Conservation (phyloP, 2,113 vertebrate species). For the Sinocyclocheilus maitianheensis region DNA sequence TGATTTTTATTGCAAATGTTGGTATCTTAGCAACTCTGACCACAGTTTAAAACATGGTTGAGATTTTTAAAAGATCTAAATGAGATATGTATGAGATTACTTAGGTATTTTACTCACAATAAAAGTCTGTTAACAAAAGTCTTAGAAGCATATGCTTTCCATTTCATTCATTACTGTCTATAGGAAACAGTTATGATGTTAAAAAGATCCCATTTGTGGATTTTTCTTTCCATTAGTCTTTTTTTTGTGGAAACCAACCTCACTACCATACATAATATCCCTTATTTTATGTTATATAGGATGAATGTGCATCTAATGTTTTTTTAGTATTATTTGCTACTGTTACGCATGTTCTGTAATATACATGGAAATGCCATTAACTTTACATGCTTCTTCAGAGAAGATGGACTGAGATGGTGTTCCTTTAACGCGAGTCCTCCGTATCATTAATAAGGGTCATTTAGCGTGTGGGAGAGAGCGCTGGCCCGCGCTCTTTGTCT, state of each 20-base stretch:
- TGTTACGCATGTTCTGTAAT: not conserved
- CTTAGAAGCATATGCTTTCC: not conserved
- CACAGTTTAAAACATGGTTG: not conserved
- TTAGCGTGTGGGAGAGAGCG: constrained; percentile 45
- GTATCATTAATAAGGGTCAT: constrained; percentile 56
- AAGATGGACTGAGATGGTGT: constrained; percentile 11
- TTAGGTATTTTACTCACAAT: not conserved
- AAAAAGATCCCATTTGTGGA: not conserved
- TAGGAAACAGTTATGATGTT: not conserved
- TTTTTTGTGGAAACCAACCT: not conserved
- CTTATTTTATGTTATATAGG: not conserved
- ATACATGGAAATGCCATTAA: not conserved
- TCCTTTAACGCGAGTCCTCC: constrained; percentile 8
- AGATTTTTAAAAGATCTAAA: not conserved
- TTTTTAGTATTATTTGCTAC: not conserved
- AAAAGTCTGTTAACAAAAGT: not conserved
- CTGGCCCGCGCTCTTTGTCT: constrained; percentile 46
- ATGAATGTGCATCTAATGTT: not conserved
- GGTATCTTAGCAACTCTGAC: not conserved
- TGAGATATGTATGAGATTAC: not conserved
- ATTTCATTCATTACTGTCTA: not conserved
- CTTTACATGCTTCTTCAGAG: not conserved
- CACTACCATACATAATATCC: not conserved
- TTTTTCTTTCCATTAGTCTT: not conserved
- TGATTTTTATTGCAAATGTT: not conserved